These are phyloP conservation scores for Trichonephila clavipes DNA, from an alignment of 1,140 invertebrate species.

Conservation along the genomic window DNA sequence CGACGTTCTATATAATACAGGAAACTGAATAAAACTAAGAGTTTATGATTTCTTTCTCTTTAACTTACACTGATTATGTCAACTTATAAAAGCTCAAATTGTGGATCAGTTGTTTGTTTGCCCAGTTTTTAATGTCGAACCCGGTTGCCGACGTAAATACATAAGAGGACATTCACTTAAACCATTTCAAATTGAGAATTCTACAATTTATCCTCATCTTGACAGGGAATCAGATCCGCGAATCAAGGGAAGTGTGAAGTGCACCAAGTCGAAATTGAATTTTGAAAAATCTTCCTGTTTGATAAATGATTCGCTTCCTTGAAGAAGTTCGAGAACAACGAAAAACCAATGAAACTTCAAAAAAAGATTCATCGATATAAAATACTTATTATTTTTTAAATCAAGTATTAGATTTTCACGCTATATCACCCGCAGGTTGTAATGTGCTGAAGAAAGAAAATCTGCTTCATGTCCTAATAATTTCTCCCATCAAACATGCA, in stretches of 20 bases:
- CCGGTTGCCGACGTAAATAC: neutral
- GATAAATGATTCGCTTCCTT: neutral
- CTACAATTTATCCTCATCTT: neutral
- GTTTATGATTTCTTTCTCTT: neutral
- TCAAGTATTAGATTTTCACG: too few relatives aligned
- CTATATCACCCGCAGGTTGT: too few relatives aligned
- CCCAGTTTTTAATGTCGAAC: neutral
- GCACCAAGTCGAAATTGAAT: neutral
- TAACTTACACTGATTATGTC: conserved; percentile 10
- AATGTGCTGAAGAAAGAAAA: too few relatives aligned
- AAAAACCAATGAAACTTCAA: too few relatives aligned
- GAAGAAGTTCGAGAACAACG: neutral
- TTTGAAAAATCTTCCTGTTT: neutral
- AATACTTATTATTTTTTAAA: too few relatives aligned
- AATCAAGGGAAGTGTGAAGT: neutral
- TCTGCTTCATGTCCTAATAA: too few relatives aligned
- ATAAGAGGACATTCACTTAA: neutral
- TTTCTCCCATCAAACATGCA: too few relatives aligned
- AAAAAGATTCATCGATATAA: too few relatives aligned
- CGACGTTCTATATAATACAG: neutral
- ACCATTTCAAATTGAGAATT: neutral
- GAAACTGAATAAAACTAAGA: neutral
- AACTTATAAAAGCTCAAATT: neutral
- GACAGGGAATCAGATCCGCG: neutral
- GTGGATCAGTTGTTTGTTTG: neutral